Evolutionary conservation across 2,888 invertebrate species (phyloP).

Genomic region (Tenthredo distinguenda): DNA sequence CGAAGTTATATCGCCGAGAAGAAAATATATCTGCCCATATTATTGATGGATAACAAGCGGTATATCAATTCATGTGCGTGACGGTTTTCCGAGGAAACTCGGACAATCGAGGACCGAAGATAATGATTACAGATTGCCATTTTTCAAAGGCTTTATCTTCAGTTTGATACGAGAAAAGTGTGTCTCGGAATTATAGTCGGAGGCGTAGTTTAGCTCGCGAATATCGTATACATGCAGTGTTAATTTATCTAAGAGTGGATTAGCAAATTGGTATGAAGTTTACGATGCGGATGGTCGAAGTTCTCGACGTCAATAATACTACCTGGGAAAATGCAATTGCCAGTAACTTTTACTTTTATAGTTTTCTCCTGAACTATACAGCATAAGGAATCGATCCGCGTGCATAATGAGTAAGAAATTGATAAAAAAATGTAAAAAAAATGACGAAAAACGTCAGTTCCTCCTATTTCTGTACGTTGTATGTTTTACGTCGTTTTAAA

Average conservation of each 20-base stretch:
- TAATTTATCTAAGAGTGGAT: neutral
- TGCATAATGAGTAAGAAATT: neutral
- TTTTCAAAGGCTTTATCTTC: neutral
- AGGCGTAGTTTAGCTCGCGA: neutral
- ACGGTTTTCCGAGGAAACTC: neutral
- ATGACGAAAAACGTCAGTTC: neutral
- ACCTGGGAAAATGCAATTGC: neutral
- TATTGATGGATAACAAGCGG: neutral
- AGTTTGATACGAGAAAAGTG: neutral
- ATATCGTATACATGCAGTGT: neutral
- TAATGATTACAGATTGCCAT: neutral
- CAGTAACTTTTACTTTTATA: neutral
- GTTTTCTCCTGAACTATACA: neutral
- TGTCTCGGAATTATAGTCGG: neutral
- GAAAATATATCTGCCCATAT: neutral
- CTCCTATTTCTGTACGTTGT: neutral
- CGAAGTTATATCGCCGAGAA: neutral
- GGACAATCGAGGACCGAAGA: slow-evolving; percentile 4
- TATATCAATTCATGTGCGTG: neutral
- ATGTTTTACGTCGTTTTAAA: neutral
- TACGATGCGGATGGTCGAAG: neutral
- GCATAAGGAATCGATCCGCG: no score
- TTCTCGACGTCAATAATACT: neutral
- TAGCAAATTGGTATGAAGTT: neutral
- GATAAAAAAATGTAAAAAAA: neutral